Evolutionary conservation across 2,888 invertebrate genomes (phyloP).

Genomic region (Lasioglossum vierecki): DNA sequence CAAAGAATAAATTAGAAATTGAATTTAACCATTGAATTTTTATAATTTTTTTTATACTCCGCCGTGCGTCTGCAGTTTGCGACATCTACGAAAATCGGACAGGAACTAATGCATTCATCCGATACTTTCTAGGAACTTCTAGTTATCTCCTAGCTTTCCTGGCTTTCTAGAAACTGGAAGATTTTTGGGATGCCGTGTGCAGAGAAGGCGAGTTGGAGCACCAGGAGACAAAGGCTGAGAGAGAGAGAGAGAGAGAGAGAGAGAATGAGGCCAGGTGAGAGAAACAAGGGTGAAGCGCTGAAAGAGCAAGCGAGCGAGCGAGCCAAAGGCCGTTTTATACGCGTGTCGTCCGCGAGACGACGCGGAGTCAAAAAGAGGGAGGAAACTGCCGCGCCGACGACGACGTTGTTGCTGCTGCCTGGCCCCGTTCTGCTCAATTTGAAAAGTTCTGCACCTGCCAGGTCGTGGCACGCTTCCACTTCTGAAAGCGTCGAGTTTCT

Average conservation of each 20-base stretch:
- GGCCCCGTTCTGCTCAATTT: constrained; percentile 53
- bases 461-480: constrained; percentile 28
- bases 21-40: no score
- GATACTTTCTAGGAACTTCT: no score
- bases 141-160: no score
- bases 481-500: constrained; percentile 48
- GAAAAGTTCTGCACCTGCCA: constrained; percentile 54
- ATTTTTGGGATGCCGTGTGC: no score
- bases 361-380: constrained; percentile 16
- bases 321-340: constrained; percentile 58
- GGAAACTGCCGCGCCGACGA: not conserved
- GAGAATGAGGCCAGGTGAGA: no score
- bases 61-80: no score
- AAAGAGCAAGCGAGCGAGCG: constrained; percentile 27
- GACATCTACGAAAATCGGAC: no score
- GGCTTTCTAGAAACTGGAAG: no score
- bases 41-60: no score
- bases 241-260: not conserved
- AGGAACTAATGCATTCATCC: no score
- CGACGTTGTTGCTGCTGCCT: constrained; percentile 16
- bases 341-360: constrained; percentile 38
- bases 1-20: no score
- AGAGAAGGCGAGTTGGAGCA: not conserved
- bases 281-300: not conserved
- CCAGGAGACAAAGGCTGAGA: not conserved